Evolutionary conservation across 2,888 invertebrate genomes (phyloP).

Genomic region (Andrena bucephala): DNA sequence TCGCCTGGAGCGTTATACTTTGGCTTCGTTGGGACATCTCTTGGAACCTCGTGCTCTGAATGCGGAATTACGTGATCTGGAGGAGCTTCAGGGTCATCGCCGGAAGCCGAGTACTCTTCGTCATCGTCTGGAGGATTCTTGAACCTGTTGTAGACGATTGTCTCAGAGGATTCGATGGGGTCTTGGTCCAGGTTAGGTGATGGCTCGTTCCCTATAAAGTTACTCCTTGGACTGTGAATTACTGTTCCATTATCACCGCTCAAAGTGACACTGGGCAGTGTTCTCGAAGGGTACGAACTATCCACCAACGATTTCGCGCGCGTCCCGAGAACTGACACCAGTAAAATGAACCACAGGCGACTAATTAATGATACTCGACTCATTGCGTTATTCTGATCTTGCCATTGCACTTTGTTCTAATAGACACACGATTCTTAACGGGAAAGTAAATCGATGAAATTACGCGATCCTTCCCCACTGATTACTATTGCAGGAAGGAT

Average conservation of each 20-base stretch:
- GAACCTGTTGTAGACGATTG: conserved; percentile 35
- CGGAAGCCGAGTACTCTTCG: neutral
- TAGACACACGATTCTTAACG: neutral
- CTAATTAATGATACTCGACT: conserved; percentile 27
- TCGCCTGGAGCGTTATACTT: conserved; percentile 79
- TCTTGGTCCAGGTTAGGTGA: conserved; percentile 1
- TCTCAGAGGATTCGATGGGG: conserved; percentile 42
- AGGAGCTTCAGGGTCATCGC: conserved; percentile 66
- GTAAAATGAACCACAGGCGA: conserved; percentile 2
- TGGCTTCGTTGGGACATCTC: conserved; percentile 80
- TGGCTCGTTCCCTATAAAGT: neutral
- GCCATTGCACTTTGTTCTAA: conserved; percentile 28
- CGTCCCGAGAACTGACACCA: conserved; percentile 30
- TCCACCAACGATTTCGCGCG: conserved; percentile 12
- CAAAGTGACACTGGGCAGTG: neutral
- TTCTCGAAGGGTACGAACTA: neutral
- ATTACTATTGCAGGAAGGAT: no score
- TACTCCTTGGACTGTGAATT: neutral
- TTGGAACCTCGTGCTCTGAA: conserved; percentile 81
- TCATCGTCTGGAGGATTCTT: conserved; percentile 4
- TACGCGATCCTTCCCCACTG: neutral
- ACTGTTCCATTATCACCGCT: neutral
- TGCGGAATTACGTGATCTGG: conserved; percentile 77
- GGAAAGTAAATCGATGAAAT: neutral
- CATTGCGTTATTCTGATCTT: conserved; percentile 41